These are phyloP conservation scores for Passerina amoena DNA, from an alignment of 2,113 vertebrate species.

Conservation along the genomic window DNA sequence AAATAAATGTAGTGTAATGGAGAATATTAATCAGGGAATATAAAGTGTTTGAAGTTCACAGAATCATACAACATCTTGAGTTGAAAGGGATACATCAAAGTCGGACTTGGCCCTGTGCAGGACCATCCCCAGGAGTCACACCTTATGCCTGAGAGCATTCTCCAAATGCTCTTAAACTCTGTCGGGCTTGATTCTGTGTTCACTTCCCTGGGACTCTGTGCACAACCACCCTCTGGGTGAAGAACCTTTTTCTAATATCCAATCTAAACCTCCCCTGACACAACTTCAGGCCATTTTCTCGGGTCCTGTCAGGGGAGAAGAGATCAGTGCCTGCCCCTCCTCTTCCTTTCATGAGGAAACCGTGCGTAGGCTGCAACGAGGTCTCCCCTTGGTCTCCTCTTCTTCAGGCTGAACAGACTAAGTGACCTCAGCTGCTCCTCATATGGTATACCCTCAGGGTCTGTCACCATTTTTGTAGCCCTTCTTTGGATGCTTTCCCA, in stretches of 20 bases:
- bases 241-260: not conserved
- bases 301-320: accelerated
- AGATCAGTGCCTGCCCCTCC: not conserved
- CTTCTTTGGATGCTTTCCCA: not conserved
- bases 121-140: not conserved
- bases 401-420: not conserved
- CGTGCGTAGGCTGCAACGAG: no score
- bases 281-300: not conserved
- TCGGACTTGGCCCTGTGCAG: not conserved
- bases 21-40: not conserved
- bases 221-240: not conserved
- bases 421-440: not conserved
- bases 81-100: not conserved
- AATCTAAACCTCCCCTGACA: not conserved
- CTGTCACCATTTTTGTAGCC: not conserved
- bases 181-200: not conserved
- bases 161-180: not conserved
- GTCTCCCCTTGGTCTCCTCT: not conserved
- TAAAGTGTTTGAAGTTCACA: not conserved
- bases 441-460: not conserved
- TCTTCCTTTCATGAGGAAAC: not conserved
- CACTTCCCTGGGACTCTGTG: not conserved
- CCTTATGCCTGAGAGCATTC: not conserved
- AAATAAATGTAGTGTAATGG: not conserved
- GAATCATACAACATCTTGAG: not conserved